Evolutionary conservation across 1,140 invertebrate genomes (phyloP).

Genomic region (Orius laevigatus): DNA sequence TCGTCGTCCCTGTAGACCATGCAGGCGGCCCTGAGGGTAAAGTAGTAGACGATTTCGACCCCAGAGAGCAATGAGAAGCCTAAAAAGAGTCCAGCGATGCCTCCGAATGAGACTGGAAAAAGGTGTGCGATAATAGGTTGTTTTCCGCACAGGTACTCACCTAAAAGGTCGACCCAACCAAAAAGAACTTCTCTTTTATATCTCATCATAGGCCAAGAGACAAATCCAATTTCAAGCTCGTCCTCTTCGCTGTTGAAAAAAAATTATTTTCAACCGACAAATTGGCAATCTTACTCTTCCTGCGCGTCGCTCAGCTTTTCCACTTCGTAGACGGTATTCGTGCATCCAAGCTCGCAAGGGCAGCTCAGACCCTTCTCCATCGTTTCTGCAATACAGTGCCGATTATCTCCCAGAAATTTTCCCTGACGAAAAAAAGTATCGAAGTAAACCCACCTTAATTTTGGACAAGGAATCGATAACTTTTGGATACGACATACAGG

Average conservation of each 20-base stretch:
- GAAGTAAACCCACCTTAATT: no score
- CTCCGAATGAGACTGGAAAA: constrained; percentile 45
- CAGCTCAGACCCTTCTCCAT: constrained; percentile 26
- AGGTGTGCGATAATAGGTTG: neutral
- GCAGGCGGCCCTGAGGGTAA: constrained; percentile 47
- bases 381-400: constrained; percentile 4
- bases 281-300: neutral
- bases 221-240: constrained; percentile 21
- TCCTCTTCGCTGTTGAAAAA: constrained; percentile 5
- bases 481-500: no score
- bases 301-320: constrained; percentile 41
- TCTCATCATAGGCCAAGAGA: constrained; percentile 47
- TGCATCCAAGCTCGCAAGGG: constrained; percentile 46
- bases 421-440: neutral
- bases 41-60: constrained; percentile 55
- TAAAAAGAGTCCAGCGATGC: constrained; percentile 56
- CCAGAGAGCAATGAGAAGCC: constrained; percentile 55
- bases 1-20: constrained; percentile 20
- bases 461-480: no score
- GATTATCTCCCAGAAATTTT: neutral
- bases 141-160: constrained; percentile 17
- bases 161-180: constrained; percentile 58
- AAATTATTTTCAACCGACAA: neutral
- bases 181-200: constrained; percentile 59
- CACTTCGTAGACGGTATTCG: constrained; percentile 52